Evolutionary conservation across 1,140 invertebrate species (phyloP).

Genomic region (Pteromalus puparum): DNA sequence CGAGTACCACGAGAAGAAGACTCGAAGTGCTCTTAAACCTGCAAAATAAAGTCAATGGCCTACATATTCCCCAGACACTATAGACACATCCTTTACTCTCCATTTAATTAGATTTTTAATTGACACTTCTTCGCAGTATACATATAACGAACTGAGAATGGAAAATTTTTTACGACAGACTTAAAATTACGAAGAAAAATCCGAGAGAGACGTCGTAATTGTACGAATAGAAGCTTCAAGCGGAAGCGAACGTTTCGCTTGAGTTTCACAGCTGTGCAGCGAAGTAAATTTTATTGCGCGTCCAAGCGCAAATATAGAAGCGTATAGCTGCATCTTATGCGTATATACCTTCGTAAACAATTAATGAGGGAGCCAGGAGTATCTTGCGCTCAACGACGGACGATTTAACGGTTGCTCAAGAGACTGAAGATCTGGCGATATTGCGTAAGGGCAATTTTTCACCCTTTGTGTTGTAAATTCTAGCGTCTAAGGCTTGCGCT

Average conservation of each 20-base stretch:
- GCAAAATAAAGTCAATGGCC: neutral
- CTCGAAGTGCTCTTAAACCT: neutral
- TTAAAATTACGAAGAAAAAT: neutral
- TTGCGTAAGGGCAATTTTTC: no score
- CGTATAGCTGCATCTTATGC: neutral
- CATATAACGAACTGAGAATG: no score
- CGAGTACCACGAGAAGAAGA: neutral
- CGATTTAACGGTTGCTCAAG: neutral
- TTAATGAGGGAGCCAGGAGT: neutral
- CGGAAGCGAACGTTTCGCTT: neutral
- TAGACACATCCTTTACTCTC: neutral
- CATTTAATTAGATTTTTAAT: neutral
- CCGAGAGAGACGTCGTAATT: neutral
- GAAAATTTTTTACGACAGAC: neutral
- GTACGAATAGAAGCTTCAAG: neutral
- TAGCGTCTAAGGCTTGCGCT: no score
- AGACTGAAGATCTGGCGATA: no score
- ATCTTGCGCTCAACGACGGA: neutral
- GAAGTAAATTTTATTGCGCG: conserved; percentile 25
- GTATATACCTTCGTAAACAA: conserved; percentile 14
- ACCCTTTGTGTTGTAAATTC: no score
- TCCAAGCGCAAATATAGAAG: conserved; percentile 4
- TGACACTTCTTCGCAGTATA: neutral
- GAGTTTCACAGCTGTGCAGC: neutral
- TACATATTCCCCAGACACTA: neutral